These are phyloP conservation scores for Acanthurus tractus DNA, from an alignment of 2,797 vertebrate species.

Conservation along the genomic window DNA sequence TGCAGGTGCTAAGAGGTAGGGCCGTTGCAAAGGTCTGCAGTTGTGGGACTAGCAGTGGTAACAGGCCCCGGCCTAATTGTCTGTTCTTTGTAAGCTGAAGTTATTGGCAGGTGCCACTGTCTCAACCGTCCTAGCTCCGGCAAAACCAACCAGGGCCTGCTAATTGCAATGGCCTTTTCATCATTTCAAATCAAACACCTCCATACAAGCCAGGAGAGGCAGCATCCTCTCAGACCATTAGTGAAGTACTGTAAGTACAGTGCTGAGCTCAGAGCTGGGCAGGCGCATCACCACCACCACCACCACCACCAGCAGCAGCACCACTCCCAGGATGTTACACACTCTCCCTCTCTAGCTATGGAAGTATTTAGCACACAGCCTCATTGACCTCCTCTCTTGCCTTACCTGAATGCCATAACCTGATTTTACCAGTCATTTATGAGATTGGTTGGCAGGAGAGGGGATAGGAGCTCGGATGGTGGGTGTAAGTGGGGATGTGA, in stretches of 20 bases:
- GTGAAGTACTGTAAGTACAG: constrained; percentile 79
- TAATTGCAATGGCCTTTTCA: constrained; percentile 99
- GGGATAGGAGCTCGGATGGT: constrained; percentile 57
- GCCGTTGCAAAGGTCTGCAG: constrained; percentile 87
- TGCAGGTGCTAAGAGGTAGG: constrained; percentile 84
- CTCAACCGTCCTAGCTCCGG: constrained; percentile 85
- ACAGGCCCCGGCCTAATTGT: constrained; percentile 91
- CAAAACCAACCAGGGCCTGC: constrained; percentile 88
- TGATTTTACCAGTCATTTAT: constrained; percentile 89
- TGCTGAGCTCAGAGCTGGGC: constrained; percentile 50
- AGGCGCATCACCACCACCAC: constrained; percentile 53
- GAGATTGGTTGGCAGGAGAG: constrained; percentile 82
- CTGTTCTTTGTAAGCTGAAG: constrained; percentile 88
- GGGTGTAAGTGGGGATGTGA: constrained; percentile 67
- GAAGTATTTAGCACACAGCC: constrained; percentile 86
- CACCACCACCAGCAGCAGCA: constrained; percentile 39
- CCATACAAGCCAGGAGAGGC: constrained; percentile 83
- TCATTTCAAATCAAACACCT: constrained; percentile 91
- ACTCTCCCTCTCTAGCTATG: constrained; percentile 79
- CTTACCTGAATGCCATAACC: constrained; percentile 89
- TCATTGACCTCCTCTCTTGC: constrained; percentile 83
- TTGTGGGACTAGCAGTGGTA: constrained; percentile 85
- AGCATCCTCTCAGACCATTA: constrained; percentile 87
- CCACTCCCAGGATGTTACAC: constrained; percentile 66
- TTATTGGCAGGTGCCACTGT: constrained; percentile 98